phyloP scores from a whole-genome alignment of 2,888 invertebrate genomes.

The Sinodicranocentrus sp. region DNA sequence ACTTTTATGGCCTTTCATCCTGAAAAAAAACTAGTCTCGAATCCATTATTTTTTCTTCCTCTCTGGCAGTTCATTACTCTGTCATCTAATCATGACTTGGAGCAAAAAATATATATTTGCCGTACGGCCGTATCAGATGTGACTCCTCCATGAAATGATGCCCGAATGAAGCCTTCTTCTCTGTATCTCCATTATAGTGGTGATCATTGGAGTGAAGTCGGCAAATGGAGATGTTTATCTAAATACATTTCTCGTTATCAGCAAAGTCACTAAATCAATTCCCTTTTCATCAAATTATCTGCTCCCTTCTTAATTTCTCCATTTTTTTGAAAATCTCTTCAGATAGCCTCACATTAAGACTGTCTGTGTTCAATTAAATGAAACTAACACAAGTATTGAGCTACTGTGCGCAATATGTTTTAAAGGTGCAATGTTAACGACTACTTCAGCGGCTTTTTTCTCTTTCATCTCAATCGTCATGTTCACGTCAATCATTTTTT shows the following conservation, averaged over 20 bases:
- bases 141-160: no score
- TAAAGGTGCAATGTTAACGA: conserved; percentile 3
- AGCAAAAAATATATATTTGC: no score
- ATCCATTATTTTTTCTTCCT: neutral
- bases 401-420: neutral
- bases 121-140: no score
- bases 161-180: no score
- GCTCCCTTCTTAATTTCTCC: neutral
- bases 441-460: neutral
- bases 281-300: neutral
- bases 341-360: no score
- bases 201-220: no score
- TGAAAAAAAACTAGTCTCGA: neutral
- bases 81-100: conserved; percentile 28
- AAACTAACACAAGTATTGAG: neutral
- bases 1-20: conserved; percentile 14
- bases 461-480: no score
- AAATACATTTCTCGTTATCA: no score
- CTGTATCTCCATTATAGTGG: no score
- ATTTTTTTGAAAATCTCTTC: neutral
- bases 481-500: no score
- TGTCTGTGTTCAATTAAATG: neutral
- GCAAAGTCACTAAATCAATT: neutral
- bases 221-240: no score
- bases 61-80: conserved; percentile 56